Base-by-base conservation (phyloP, 2,113 vertebrate genomes). In the Gobius niger region DNA sequence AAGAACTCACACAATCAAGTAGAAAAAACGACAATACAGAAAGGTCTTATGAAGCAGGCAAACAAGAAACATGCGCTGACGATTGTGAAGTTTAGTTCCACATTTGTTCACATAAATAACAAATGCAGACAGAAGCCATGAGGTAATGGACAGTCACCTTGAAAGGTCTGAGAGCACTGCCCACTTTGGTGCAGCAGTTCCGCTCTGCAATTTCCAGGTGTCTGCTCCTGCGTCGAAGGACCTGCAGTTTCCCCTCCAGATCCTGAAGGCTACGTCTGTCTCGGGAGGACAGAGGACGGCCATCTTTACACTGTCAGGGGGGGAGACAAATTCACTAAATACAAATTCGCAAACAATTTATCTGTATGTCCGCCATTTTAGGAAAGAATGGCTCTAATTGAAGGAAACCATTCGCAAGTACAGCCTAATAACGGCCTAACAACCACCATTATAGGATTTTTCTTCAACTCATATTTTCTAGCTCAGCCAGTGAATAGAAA, bases 181-280 rank as follows among this genome's bases (percentile, higher is more conserved):
- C 95, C 85, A 97, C 93, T 90, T 94, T 98, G 0, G 88, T 93
- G 93, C 98, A 99, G 89, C 94, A 97, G 90, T 94, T 96, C 70
- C 93, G 95, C 87, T 97, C 96, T 75, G 95, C 94, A 60, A 94
- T 93, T 69, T 96, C 95, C 82, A 99, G 91, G 85, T 94, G 97
- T 69, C 95, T 93, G 41, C 94, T 94, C 84, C 93, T 93, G 44
- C 95, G 95, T 59, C 47, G 89, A 72, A 99, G 95, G 2, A 91
- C 92, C 77, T 94, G 92, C 67, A 96, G 85, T 78, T 91, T 97
- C 67, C 93, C 93, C 89, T 99, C 95, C 19, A 97, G 90, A 9
- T 97, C 95, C 68, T 95, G 94, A 42, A 99, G 90, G 67, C 87
- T 78, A 1, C 91, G 82, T 71, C 95, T 94, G 76, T 99, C 96